Percentiles rank a stretch among this genome's conserved stretches.
These are phyloP conservation scores for Petaurus breviceps DNA, from an alignment of 2,113 vertebrate genomes.

Conservation along the genomic window DNA sequence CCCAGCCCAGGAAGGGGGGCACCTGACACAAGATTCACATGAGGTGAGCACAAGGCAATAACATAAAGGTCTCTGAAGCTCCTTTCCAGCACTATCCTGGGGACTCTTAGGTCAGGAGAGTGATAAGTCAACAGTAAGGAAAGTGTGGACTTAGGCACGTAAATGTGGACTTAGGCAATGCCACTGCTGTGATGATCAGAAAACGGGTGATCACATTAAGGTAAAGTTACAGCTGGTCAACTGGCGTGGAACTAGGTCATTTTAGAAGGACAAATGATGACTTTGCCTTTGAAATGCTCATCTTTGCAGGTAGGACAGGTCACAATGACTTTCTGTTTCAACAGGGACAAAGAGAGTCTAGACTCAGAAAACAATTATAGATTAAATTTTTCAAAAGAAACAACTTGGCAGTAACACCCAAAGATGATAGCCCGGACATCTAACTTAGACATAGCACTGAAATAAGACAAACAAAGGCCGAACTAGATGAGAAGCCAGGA, in stretches of 20 bases:
- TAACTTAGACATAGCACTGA: constrained; percentile 15
- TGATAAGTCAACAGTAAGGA: not conserved
- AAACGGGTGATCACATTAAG: not conserved
- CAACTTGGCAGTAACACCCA: constrained; percentile 44
- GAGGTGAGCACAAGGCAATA: too few relatives aligned
- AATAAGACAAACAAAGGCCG: constrained; percentile 24
- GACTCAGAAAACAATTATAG: not conserved
- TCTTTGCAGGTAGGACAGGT: not conserved
- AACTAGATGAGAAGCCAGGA: not conserved
- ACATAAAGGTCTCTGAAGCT: too few relatives aligned
- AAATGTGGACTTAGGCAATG: not conserved
- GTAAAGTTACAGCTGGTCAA: constrained; percentile 35
- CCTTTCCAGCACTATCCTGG: too few relatives aligned
- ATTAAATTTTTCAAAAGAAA: constrained; percentile 16
- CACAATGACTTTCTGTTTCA: not conserved
- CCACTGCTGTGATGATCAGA: not conserved
- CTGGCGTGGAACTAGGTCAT: not conserved
- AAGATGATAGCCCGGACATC: constrained; percentile 28
- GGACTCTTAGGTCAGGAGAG: not conserved
- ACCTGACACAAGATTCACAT: too few relatives aligned
- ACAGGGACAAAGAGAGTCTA: not conserved
- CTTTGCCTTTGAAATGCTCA: not conserved
- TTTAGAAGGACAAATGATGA: constrained; percentile 9
- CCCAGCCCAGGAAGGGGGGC: too few relatives aligned
- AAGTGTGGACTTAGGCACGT: not conserved